A percentile compares a stretch with the other conserved stretches of the same genome.
These are phyloP conservation scores for Delphinapterus leucas DNA, from an alignment of 2,113 vertebrate genomes.

Conservation along the genomic window DNA sequence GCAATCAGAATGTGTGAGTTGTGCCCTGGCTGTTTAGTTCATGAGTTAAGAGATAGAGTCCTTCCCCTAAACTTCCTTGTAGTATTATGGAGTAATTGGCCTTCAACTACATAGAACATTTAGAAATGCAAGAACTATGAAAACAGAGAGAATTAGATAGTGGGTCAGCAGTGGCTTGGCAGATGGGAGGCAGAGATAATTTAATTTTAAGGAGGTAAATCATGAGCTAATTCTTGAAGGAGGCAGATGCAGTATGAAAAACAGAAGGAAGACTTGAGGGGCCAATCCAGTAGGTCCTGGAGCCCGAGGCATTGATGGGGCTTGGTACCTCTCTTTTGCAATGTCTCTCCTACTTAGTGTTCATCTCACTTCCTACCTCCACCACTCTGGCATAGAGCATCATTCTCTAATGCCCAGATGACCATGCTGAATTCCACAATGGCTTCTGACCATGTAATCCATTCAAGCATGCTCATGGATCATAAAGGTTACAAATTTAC, in stretches of 20 bases:
- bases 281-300: not conserved
- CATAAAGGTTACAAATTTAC: not conserved
- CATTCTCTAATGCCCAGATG: not conserved
- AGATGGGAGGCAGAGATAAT: not conserved
- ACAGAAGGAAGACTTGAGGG: not conserved
- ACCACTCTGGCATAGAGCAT: not conserved
- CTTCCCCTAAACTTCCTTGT: not conserved
- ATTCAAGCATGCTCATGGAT: too few species aligned
- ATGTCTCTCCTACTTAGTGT: not conserved
- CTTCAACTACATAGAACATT: not conserved
- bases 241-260: not conserved
- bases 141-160: not conserved
- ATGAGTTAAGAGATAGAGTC: not conserved
- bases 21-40: not conserved
- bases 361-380: not conserved
- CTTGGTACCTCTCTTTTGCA: not conserved
- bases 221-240: not conserved
- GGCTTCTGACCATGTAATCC: rapidly evolving
- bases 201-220: not conserved
- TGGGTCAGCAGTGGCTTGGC: not conserved
- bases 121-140: not conserved
- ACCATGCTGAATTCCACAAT: not conserved
- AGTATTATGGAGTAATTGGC: not conserved
- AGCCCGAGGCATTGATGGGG: rapidly evolving
- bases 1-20: not conserved